Base-by-base conservation (phyloP, 1,140 invertebrate species). In the Scaptomyza graminum region DNA sequence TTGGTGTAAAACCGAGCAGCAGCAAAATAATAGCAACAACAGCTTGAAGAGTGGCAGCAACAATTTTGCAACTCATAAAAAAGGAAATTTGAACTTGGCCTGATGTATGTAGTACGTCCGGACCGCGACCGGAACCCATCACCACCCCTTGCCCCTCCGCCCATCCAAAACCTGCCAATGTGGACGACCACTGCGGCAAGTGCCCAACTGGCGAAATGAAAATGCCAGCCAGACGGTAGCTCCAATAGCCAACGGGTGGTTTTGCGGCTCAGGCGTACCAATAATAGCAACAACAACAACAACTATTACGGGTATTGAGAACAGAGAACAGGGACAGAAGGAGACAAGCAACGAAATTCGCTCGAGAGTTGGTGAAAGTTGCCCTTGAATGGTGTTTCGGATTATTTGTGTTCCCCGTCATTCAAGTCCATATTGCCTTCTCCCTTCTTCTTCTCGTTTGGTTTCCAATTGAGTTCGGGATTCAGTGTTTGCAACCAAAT, bases 71-170 rank as follows among this genome's bases (percentile, higher is more conserved):
- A 76, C 54, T 70, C 65, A 62, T 74, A 70, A 64, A 79, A 85
- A 83, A 78, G 82, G 82, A 85, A 82, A 85, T 87, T 85, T 85
- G 82, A 85, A 85, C 82, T 85, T 85, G 82, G 78, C 79, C 81
- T 83, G 82, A 87, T 87, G 82, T 82, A 87, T 87, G 82, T 28
- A 18, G 82, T 15, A 16, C 39, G 54, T 85, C 82, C 78, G 74
- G 66, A 55, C 63, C 63, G 51, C 74, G 59, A 74, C 71, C 65
- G 64, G 62, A 52, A 56, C 12, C 12, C 37, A 59, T 72, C 74
- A 81, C 82, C 75, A 77, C 82, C 82, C 87, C n/a, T n/a, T n/a
- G n/a, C 78, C 87, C 81, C 75, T 74, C 82, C 78, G 82, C 75
- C 87, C 82, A 22, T 22, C 0, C 2, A 22, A 22, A 22, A 22